Evolutionary conservation across 1,140 invertebrate genomes (phyloP).

Genomic region (Drosophila ficusphila): DNA sequence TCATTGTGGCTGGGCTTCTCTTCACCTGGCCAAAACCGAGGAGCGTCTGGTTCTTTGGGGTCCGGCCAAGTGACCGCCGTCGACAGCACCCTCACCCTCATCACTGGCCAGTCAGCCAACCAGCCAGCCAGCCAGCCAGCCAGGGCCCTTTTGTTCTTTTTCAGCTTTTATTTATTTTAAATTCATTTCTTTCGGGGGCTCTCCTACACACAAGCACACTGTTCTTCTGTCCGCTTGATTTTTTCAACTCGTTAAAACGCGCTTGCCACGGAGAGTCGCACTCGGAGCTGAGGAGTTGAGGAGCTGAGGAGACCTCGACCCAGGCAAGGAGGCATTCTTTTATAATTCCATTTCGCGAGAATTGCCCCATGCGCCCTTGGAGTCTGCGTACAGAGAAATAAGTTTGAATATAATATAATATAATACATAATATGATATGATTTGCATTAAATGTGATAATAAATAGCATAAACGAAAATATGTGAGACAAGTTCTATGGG

Average conservation of each 20-base stretch:
- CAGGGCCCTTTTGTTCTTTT: conserved; percentile 69
- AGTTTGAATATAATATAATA: too few relatives aligned
- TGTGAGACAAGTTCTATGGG: too few relatives aligned
- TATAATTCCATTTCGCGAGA: conserved; percentile 84
- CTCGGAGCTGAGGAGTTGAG: not conserved
- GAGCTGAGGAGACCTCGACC: conserved; percentile 28
- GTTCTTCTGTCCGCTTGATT: conserved; percentile 41
- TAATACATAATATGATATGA: too few relatives aligned
- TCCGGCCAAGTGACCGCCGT: conserved; percentile 41
- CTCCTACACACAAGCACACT: conserved; percentile 53
- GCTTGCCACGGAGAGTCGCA: conserved; percentile 13
- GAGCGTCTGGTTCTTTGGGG: conserved; percentile 24
- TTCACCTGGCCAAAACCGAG: conserved; percentile 3
- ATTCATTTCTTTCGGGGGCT: conserved; percentile 65
- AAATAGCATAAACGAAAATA: too few relatives aligned
- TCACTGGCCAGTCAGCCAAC: conserved; percentile 31
- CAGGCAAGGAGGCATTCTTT: conserved; percentile 77
- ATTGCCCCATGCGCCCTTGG: conserved; percentile 80
- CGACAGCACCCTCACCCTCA: conserved; percentile 72
- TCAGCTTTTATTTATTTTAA: conserved; percentile 80
- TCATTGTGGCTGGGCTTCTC: conserved; percentile 62
- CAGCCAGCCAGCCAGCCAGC: too few relatives aligned
- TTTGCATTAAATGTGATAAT: too few relatives aligned
- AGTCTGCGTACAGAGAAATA: conserved; percentile 40
- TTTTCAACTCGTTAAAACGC: conserved; percentile 81